phyloP scores from a whole-genome alignment of 2,797 vertebrate genomes.

The Tolypeutes matacus region DNA sequence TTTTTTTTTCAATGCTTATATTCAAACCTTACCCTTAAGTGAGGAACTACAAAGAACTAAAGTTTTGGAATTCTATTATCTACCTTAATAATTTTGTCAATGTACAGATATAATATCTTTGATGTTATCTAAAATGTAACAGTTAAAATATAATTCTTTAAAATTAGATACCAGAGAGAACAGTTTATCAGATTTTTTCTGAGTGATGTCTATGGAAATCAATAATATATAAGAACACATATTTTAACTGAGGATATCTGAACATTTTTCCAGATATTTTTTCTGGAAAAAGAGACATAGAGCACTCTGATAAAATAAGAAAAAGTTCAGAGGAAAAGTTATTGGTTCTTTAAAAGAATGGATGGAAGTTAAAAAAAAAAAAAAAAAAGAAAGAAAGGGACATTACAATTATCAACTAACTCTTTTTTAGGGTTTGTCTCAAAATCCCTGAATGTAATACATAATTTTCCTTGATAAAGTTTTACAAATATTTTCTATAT shows the following conservation, averaged over 20 bases:
- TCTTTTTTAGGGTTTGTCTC: background rate
- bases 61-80: background rate
- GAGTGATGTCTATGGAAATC: background rate
- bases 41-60: background rate
- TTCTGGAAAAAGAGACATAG: background rate
- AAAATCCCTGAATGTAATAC: background rate
- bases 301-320: background rate
- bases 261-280: background rate
- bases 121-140: background rate
- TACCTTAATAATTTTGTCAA: background rate
- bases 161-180: background rate
- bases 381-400: background rate
- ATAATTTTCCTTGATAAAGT: background rate
- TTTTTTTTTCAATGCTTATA: background rate
- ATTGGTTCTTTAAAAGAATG: background rate
- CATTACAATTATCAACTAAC: background rate
- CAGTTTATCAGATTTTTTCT: background rate
- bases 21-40: background rate
- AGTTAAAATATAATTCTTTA: background rate
- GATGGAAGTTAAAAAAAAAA: too few species aligned
- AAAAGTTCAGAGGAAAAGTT: background rate
- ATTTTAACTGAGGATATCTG: background rate
- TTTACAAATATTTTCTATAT: background rate
- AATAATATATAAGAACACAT: background rate
- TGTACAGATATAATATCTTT: background rate